A percentile compares a stretch with the other conserved stretches of the same genome.
phyloP scores from a whole-genome alignment of 2,113 vertebrate species.

The Seriola quinqueradiata region DNA sequence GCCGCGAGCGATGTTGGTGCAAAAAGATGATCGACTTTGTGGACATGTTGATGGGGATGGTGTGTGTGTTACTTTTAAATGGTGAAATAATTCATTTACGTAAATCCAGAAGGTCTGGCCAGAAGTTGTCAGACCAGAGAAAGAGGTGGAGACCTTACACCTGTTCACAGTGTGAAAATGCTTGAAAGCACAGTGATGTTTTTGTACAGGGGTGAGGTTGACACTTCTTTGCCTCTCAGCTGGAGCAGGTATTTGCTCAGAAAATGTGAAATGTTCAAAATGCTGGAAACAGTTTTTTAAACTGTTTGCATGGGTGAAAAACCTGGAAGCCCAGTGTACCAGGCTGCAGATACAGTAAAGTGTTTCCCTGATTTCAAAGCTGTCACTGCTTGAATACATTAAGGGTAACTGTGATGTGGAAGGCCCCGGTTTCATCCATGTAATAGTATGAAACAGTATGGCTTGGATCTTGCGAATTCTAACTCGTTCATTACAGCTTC shows the following conservation, averaged over 20 bases:
- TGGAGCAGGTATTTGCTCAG: slow-evolving; percentile 7
- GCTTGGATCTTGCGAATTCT: background rate
- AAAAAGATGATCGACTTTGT: background rate
- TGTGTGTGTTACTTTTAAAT: background rate
- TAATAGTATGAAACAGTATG: background rate
- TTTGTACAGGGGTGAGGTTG: background rate
- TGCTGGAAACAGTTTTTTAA: slow-evolving; percentile 62
- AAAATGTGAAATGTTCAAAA: slow-evolving; percentile 67
- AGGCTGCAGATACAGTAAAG: background rate
- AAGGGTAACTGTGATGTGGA: background rate
- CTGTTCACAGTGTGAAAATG: slow-evolving; percentile 6
- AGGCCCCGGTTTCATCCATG: background rate
- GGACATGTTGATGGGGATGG: background rate
- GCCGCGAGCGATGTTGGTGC: background rate
- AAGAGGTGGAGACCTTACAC: background rate
- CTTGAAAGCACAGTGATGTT: background rate
- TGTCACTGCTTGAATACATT: background rate
- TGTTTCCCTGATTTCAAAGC: background rate
- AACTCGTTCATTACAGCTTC: background rate
- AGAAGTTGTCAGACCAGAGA: slow-evolving; percentile 1
- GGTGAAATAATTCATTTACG: slow-evolving; percentile 5
- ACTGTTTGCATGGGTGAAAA: slow-evolving; percentile 12
- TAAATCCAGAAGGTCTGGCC: background rate
- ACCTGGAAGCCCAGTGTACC: background rate
- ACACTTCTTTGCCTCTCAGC: background rate